phyloP scores from a whole-genome alignment of 2,888 invertebrate species.

The Tetragnatha montana region DNA sequence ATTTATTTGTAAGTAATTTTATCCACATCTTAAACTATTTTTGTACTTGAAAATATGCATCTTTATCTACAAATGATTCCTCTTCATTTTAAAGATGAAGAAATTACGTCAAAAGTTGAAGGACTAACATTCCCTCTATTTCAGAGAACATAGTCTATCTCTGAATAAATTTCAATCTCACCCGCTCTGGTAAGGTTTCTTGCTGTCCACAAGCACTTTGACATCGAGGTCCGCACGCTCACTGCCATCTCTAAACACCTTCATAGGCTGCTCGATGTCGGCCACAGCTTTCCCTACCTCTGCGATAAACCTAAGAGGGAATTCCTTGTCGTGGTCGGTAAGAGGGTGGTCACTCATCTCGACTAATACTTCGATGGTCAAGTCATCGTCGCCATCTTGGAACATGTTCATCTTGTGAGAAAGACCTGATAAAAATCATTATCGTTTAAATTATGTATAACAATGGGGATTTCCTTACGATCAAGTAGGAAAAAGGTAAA shows the following conservation, averaged over 20 bases:
- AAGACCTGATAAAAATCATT: constrained; percentile 27
- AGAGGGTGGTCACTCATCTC: constrained; percentile 72
- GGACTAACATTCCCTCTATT: no score
- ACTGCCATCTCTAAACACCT: constrained; percentile 64
- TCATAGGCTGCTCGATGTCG: constrained; percentile 64
- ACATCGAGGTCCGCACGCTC: constrained; percentile 68
- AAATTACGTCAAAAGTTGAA: no score
- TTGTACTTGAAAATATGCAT: not conserved
- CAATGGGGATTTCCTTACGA: no score
- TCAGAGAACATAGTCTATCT: no score
- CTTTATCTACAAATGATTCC: no score
- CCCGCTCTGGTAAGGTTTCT: constrained; percentile 70
- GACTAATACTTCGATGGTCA: constrained; percentile 71
- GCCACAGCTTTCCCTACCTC: constrained; percentile 54
- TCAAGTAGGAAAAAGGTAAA: no score
- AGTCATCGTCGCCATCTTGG: constrained; percentile 70
- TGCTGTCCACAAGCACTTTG: constrained; percentile 58
- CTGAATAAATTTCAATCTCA: constrained; percentile 15
- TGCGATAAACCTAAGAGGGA: constrained; percentile 62
- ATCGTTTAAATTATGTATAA: no score
- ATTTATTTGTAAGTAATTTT: not conserved
- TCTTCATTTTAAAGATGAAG: no score
- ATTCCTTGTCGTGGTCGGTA: constrained; percentile 63
- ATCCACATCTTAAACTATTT: not conserved
- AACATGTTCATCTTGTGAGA: constrained; percentile 69